Percentiles rank a stretch among this genome's conserved stretches.
These are phyloP conservation scores for Globicephala melas DNA, from an alignment of 2,113 vertebrate species.

Conservation along the genomic window DNA sequence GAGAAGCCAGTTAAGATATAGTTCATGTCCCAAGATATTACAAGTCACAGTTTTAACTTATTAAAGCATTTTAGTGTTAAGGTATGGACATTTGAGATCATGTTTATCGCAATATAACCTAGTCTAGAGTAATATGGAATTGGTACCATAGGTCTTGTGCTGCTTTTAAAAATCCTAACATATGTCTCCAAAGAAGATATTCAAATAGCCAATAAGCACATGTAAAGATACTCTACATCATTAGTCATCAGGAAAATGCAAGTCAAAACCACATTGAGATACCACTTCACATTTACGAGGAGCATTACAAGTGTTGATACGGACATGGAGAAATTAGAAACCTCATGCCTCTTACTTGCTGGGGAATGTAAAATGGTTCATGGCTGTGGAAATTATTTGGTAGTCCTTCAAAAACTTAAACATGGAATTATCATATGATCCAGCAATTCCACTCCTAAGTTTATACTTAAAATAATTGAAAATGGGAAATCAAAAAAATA, in stretches of 20 bases:
- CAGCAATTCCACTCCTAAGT: neutral
- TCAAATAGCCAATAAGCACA: neutral
- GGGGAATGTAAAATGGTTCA: neutral
- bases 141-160: no score
- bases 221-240: neutral
- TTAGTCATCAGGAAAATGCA: neutral
- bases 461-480: neutral
- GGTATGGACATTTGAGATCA: neutral
- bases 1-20: neutral
- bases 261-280: neutral
- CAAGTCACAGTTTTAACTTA: neutral
- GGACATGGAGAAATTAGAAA: neutral
- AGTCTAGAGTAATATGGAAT: neutral
- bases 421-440: neutral
- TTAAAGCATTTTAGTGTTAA: neutral
- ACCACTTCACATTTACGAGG: no score
- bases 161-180: neutral
- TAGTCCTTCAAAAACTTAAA: neutral
- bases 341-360: neutral
- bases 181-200: neutral
- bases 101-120: neutral
- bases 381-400: neutral
- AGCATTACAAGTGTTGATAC: neutral
- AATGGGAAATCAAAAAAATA: neutral
- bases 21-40: neutral